phyloP scores from a whole-genome alignment of 2,888 invertebrate species.

The Coelopa pilipes region DNA sequence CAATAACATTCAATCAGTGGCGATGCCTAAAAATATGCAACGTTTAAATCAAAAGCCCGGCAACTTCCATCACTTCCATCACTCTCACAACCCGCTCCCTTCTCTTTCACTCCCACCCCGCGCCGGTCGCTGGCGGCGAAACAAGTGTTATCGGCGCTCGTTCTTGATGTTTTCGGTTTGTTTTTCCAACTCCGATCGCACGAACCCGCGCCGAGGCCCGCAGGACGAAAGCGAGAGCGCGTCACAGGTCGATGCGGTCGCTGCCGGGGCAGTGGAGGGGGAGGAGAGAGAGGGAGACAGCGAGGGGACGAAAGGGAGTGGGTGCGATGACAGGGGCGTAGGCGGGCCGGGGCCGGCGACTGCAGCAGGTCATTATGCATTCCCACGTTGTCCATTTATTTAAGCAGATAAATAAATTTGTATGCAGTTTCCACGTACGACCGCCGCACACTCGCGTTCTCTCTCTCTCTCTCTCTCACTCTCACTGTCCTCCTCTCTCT shows the following conservation, averaged over 20 bases:
- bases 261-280: neutral
- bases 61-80: too few species aligned
- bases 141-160: slow-evolving; percentile 19
- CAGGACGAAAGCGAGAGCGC: neutral
- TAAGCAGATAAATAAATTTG: slow-evolving; percentile 31
- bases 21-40: slow-evolving; percentile 28
- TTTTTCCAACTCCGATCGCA: neutral
- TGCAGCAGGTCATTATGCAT: slow-evolving; percentile 27
- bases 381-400: slow-evolving; percentile 36
- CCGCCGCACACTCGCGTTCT: too few species aligned
- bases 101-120: too few species aligned
- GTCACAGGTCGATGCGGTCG: neutral
- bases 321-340: too few species aligned
- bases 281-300: neutral
- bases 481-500: too few species aligned
- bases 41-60: slow-evolving; percentile 25
- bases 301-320: neutral
- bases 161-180: neutral
- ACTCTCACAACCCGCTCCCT: too few species aligned
- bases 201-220: neutral
- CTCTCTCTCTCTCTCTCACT: neutral
- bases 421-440: neutral
- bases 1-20: slow-evolving; percentile 25
- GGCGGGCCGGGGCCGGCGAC: too few species aligned
- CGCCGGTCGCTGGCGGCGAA: slow-evolving; percentile 6